Evolutionary conservation across 2,797 vertebrate genomes (phyloP), one percentile per base, ranked within the genome.

Genomic region (Acrossocheilus fasciatus): DNA sequence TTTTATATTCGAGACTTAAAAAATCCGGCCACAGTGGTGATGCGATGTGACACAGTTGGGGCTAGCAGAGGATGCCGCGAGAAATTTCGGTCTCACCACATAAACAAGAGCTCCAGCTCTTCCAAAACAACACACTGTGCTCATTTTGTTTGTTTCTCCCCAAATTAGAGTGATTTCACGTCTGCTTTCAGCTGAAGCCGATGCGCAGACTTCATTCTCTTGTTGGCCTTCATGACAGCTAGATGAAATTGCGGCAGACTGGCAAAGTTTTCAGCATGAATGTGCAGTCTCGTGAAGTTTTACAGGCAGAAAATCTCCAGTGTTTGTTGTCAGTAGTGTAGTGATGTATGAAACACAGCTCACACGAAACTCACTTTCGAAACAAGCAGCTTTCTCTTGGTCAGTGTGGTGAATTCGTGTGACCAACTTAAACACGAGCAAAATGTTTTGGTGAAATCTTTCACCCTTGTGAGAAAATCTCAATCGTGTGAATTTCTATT

Each of bases 1-100:
- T 79, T 50, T 66, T 81, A 81, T 34, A 8, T 20, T 47, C 4
- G 62, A 80, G 78, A 81, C 43, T 73, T 66, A 20, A 81, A 81
- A 81, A 81, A 68, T 81, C 26, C 6, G 17, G 43, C 78, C 59
- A 81, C 62, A 50, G 26, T 18, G 14, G 17, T 81, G 62, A 81
- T 68, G 26, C 10, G 26, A 81, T 68, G 62, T 50, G 62, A 81
- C 78, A 81, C 78, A 68, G 78, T 81, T 66, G 26, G 26, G 78
- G 26, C 36, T 66, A 47, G 78, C 59, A 15, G 43, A 68, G 78
- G 62, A 66, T 8, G 43, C 78, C 43, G 26, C 26, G 0, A 66
- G 59, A 50, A 26, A 47, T 66, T 66, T 81, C 0, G 2, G 26
- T 43, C n/a, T 34, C 6, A 14, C 17, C 3, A 23, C 43, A 81